These are phyloP conservation scores for Rhombomys opimus DNA, from an alignment of 2,113 vertebrate genomes.

Conservation along the genomic window DNA sequence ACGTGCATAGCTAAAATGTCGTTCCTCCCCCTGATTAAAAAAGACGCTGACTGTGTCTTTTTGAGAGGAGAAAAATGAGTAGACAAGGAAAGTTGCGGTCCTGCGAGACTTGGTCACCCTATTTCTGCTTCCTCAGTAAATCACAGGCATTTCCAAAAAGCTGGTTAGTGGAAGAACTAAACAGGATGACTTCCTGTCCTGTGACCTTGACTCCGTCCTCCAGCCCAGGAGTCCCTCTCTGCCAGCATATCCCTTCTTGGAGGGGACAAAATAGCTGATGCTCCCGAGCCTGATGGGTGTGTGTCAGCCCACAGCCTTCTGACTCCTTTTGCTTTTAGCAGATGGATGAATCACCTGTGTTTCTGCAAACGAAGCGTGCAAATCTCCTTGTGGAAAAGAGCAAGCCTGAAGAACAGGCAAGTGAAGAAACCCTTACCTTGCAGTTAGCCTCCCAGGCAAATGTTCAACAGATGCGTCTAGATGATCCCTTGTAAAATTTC, in stretches of 20 bases:
- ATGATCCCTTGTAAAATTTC: background rate
- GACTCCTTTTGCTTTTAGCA: background rate
- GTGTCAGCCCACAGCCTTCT: background rate
- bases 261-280: conserved; percentile 6
- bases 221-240: background rate
- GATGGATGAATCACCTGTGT: background rate
- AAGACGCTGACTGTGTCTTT: background rate
- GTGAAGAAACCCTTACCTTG: conserved; percentile 19
- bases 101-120: background rate
- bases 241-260: background rate
- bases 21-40: background rate
- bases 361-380: background rate
- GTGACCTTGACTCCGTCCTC: background rate
- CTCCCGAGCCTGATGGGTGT: background rate
- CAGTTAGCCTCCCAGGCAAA: background rate
- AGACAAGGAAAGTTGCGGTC: background rate
- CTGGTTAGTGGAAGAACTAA: background rate
- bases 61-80: background rate
- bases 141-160: background rate
- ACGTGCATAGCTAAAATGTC: background rate
- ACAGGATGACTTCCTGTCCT: background rate
- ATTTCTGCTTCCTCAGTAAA: background rate
- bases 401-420: background rate
- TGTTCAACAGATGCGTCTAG: background rate
- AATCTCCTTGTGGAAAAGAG: conserved; percentile 8